phyloP scores from a whole-genome alignment of 2,113 vertebrate genomes.

The Lophura nycthemera region DNA sequence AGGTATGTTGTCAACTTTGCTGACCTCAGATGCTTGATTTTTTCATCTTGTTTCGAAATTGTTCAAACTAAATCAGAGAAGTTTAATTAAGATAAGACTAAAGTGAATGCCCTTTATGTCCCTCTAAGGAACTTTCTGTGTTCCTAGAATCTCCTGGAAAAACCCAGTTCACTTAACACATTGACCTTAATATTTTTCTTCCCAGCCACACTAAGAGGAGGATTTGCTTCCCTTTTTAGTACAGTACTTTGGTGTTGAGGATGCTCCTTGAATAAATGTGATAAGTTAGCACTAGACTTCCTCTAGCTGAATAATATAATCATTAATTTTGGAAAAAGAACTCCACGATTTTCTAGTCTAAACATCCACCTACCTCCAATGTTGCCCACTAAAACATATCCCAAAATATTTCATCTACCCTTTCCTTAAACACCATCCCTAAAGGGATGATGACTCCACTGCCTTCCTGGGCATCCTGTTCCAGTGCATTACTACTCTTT shows the following conservation, averaged over 20 bases:
- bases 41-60: neutral
- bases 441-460: too few species aligned
- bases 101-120: fast-evolving
- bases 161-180: neutral
- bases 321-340: too few species aligned
- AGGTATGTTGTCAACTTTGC: neutral
- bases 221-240: neutral
- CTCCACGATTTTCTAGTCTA: too few species aligned
- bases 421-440: too few species aligned
- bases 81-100: neutral
- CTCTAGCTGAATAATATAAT: neutral
- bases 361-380: too few species aligned
- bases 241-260: neutral
- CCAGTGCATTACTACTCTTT: too few species aligned
- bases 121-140: neutral
- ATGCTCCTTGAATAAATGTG: neutral
- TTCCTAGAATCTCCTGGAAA: neutral
- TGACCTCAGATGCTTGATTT: neutral
- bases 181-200: neutral
- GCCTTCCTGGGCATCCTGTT: too few species aligned
- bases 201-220: neutral
- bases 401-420: too few species aligned
- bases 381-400: too few species aligned
- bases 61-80: neutral
- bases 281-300: neutral